Evolutionary conservation across 2,797 vertebrate species (phyloP).

Genomic region (Nyctibius grandis): DNA sequence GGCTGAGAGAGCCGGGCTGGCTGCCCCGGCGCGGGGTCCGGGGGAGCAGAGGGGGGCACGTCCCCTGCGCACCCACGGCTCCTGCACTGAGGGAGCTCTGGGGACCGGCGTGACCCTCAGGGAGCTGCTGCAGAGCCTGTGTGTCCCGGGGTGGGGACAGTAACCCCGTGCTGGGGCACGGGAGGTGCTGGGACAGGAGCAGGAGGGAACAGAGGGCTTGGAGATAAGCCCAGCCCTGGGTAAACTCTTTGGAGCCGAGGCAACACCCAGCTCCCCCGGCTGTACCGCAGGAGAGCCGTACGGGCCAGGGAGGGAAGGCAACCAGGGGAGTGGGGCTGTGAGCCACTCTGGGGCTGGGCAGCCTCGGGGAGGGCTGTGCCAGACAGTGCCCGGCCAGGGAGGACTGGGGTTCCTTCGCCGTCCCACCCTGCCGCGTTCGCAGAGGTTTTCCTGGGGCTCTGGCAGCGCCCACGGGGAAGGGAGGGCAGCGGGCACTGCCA

Average conservation of each 20-base stretch:
- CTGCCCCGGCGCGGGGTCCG: too few species aligned
- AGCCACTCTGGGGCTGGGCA: not conserved
- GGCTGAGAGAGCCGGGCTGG: too few species aligned
- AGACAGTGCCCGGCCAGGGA: accelerated
- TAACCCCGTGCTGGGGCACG: not conserved
- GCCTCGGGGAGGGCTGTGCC: not conserved
- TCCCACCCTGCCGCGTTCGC: accelerated
- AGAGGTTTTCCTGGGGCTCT: not conserved
- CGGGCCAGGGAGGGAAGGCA: not conserved
- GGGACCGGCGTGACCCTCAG: not conserved
- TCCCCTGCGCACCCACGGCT: not conserved
- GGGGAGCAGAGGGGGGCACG: not conserved
- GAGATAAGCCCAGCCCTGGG: not conserved
- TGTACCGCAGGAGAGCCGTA: accelerated
- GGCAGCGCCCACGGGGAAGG: accelerated
- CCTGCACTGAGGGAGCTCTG: not conserved
- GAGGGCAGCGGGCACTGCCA: accelerated
- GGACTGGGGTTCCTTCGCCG: accelerated
- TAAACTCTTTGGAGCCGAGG: not conserved
- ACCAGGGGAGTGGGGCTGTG: not conserved
- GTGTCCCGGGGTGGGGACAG: too few species aligned
- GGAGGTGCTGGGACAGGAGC: not conserved
- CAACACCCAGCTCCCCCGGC: not conserved
- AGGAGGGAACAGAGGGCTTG: not conserved
- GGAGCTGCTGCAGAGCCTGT: not conserved